Evolutionary conservation across 2,888 invertebrate genomes (phyloP).

Genomic region (Aricia artaxerxes): DNA sequence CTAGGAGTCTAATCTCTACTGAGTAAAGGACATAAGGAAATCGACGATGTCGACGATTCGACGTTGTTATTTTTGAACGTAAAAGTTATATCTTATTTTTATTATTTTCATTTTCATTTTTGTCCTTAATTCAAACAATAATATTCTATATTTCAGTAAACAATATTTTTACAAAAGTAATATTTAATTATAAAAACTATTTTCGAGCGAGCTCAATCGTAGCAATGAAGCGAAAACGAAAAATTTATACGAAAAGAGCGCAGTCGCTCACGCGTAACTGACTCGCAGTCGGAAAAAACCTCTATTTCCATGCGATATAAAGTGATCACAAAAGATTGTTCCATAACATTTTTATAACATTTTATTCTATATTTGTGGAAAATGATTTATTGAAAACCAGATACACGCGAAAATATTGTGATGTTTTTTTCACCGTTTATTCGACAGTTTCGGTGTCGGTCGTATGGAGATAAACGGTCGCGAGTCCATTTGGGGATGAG

Average conservation of each 20-base stretch:
- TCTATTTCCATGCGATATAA: conserved; percentile 37
- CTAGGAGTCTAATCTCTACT: no score
- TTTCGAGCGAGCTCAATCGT: conserved; percentile 58
- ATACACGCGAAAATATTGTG: conserved; percentile 17
- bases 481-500: background rate
- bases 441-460: background rate
- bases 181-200: conserved; percentile 43
- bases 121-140: no score
- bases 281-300: conserved; percentile 67
- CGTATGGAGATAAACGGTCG: background rate
- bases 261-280: conserved; percentile 60
- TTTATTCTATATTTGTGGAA: conserved; percentile 17
- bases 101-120: no score
- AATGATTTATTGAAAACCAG: conserved; percentile 12
- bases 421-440: conserved; percentile 12
- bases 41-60: no score
- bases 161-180: background rate
- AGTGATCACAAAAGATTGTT: conserved; percentile 31
- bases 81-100: no score
- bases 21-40: no score
- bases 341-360: background rate
- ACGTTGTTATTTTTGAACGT: no score
- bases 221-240: conserved; percentile 53
- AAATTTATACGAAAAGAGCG: conserved; percentile 47
- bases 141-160: no score